phyloP scores from a whole-genome alignment of 2,888 invertebrate genomes.

The Tenthredo distinguenda region DNA sequence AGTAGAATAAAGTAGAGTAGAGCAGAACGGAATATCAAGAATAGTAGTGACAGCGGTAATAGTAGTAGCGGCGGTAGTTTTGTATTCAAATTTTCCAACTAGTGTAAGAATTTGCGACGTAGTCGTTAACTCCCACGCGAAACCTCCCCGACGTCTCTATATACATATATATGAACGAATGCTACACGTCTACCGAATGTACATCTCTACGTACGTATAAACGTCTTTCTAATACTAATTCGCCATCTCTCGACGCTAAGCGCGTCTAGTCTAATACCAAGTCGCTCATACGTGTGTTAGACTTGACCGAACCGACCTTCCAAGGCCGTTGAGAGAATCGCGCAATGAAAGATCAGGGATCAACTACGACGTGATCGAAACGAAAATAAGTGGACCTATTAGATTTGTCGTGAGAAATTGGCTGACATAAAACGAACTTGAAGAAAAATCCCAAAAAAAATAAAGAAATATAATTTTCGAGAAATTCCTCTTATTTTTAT shows the following conservation, averaged over 20 bases:
- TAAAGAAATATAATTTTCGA: not conserved
- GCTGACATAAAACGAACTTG: not conserved
- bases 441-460: not conserved
- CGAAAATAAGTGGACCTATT: not conserved
- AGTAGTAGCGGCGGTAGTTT: not conserved
- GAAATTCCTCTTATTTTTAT: not conserved
- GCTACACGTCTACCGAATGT: not conserved
- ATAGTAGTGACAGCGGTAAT: not conserved
- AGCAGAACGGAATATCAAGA: not conserved
- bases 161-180: not conserved
- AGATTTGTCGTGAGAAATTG: not conserved
- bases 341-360: slow-evolving; percentile 26
- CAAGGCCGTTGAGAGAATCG: slow-evolving; percentile 39
- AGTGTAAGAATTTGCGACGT: not conserved
- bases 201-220: not conserved
- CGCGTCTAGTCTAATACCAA: not conserved
- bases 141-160: not conserved
- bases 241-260: not conserved
- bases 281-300: not conserved
- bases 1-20: not conserved
- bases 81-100: not conserved
- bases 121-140: not conserved
- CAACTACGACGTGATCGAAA: slow-evolving; percentile 1
- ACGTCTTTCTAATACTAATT: not conserved
- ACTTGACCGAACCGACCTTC: slow-evolving; percentile 38